Evolutionary conservation across 2,113 vertebrate genomes (phyloP).

Genomic region (Aptenodytes patagonicus): DNA sequence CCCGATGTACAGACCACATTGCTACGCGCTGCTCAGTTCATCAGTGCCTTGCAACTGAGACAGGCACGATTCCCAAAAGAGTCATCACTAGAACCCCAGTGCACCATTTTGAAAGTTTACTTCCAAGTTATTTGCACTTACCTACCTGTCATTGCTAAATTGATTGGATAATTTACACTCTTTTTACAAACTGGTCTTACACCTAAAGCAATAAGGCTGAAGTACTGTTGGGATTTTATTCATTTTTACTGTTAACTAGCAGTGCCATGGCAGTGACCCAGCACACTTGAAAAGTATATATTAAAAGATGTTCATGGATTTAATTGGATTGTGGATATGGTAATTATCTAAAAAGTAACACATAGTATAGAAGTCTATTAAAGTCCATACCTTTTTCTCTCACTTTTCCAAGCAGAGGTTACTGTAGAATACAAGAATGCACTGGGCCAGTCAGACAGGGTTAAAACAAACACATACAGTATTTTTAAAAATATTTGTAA

Average conservation of each 20-base stretch:
- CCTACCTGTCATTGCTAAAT: background rate
- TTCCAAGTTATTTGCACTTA: background rate
- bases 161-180: background rate
- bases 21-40: background rate
- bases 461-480: background rate
- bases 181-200: background rate
- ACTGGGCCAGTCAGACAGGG: background rate
- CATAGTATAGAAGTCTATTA: background rate
- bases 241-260: background rate
- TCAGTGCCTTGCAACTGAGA: fast-evolving
- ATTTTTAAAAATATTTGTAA: background rate
- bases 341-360: background rate
- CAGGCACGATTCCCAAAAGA: background rate
- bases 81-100: background rate
- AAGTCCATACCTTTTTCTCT: background rate
- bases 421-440: background rate
- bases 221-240: background rate
- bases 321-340: background rate
- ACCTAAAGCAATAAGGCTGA: background rate
- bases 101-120: background rate
- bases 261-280: background rate
- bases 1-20: background rate
- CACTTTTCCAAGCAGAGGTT: background rate
- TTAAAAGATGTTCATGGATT: background rate
- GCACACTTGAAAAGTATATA: background rate